phyloP scores from a whole-genome alignment of 2,888 invertebrate species.

The Lycocerus yunnanus region DNA sequence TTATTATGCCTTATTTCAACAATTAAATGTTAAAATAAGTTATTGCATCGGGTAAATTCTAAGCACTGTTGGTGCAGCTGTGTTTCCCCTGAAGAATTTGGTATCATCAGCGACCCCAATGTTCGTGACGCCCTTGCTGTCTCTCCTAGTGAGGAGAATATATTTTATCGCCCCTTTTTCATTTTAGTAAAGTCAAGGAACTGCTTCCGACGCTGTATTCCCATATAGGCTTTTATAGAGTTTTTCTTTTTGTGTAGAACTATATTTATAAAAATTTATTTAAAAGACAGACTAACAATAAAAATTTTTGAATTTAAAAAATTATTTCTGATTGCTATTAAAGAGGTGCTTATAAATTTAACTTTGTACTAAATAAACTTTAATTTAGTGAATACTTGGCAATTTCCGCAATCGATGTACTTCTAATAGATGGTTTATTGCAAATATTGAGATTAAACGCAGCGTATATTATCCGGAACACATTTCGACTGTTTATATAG shows the following conservation, averaged over 20 bases:
- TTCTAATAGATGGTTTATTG: slow-evolving; percentile 3
- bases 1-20: background rate
- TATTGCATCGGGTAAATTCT: slow-evolving; percentile 47
- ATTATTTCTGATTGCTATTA: background rate
- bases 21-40: slow-evolving; percentile 32
- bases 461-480: slow-evolving; percentile 20
- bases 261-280: slow-evolving; percentile 24
- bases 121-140: slow-evolving; percentile 34
- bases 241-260: slow-evolving; percentile 18
- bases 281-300: slow-evolving; percentile 12
- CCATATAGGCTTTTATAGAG: slow-evolving; percentile 21
- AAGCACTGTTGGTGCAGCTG: slow-evolving; percentile 37
- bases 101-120: slow-evolving; percentile 41
- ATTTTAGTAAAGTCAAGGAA: slow-evolving; percentile 39
- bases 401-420: background rate
- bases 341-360: background rate
- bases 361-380: background rate
- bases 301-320: slow-evolving; percentile 18
- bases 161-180: slow-evolving; percentile 44
- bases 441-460: slow-evolving; percentile 13
- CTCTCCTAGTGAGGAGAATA: slow-evolving; percentile 35
- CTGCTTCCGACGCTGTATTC: slow-evolving; percentile 37
- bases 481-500: slow-evolving; percentile 21
- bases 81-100: slow-evolving; percentile 38
- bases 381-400: background rate